Conservation (phyloP, 1,140 invertebrate genomes). For the Conus ventricosus region DNA sequence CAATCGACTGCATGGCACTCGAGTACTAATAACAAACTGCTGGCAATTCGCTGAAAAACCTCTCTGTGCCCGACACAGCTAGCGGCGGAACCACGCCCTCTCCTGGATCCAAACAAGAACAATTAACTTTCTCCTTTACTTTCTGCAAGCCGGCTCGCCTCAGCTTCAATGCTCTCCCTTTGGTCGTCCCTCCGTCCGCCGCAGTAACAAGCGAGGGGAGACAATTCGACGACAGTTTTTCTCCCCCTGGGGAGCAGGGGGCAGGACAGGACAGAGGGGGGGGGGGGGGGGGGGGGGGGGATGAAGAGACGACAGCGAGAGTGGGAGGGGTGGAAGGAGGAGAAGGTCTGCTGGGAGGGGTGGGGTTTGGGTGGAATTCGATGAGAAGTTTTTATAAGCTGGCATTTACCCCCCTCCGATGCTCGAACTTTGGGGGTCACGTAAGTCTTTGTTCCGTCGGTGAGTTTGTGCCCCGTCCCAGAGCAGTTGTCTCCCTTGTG, state of each 20-base stretch:
- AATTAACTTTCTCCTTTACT: constrained; percentile 28
- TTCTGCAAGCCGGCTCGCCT: not conserved
- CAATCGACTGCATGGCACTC: constrained; percentile 4
- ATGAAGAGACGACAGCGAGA: not conserved
- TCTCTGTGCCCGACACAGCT: not conserved
- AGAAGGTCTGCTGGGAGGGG: not conserved
- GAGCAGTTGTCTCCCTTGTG: not conserved
- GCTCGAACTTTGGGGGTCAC: not conserved
- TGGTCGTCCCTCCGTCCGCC: not conserved
- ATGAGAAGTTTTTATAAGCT: constrained; percentile 9
- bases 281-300: not conserved
- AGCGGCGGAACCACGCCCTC: not conserved
- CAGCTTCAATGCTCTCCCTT: constrained; percentile 1
- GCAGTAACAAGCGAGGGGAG: constrained; percentile 4
- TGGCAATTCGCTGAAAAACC: not conserved
- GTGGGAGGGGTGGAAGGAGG: not conserved
- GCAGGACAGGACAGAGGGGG: not conserved
- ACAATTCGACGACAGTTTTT: not conserved
- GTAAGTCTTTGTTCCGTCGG: not conserved
- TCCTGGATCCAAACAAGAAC: not conserved
- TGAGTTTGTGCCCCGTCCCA: not conserved
- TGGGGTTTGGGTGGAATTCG: not conserved
- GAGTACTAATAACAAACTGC: constrained; percentile 9
- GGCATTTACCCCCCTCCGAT: not conserved
- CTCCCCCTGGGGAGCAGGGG: not conserved